Conservation (phyloP, 1,140 invertebrate species). For the Camponotus pennsylvanicus region DNA sequence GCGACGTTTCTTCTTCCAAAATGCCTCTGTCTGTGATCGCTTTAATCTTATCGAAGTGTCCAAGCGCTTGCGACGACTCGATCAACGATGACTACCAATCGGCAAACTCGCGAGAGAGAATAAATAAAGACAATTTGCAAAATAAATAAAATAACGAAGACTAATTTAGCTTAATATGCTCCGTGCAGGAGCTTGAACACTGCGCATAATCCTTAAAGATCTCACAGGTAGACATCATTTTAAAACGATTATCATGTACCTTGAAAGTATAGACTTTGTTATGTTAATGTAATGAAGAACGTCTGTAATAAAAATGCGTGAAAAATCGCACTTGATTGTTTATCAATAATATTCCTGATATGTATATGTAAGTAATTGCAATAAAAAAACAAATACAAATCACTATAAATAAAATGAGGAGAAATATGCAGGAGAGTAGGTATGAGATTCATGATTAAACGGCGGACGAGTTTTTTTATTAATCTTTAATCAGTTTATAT, state of each 20-base stretch:
- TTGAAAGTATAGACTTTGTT: slow-evolving; percentile 86
- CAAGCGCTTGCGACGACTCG: slow-evolving; percentile 75
- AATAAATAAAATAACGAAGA: slow-evolving; percentile 64
- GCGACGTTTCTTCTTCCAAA: slow-evolving; percentile 68
- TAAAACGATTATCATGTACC: slow-evolving; percentile 85
- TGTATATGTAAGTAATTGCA: neutral
- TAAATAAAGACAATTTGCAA: slow-evolving; percentile 64
- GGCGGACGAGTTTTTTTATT: slow-evolving; percentile 73
- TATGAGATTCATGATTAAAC: slow-evolving; percentile 26
- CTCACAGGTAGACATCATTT: slow-evolving; percentile 84
- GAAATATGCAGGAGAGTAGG: neutral
- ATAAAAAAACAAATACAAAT: slow-evolving; percentile 14
- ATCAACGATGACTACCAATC: slow-evolving; percentile 25
- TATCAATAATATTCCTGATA: slow-evolving; percentile 60
- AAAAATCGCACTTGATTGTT: slow-evolving; percentile 71
- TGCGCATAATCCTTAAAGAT: slow-evolving; percentile 82
- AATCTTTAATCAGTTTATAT: slow-evolving; percentile 85
- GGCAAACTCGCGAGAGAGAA: slow-evolving; percentile 39
- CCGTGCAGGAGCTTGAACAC: slow-evolving; percentile 80
- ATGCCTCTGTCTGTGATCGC: slow-evolving; percentile 82
- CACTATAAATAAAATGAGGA: neutral
- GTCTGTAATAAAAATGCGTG: slow-evolving; percentile 83
- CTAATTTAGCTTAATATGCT: slow-evolving; percentile 72
- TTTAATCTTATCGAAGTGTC: slow-evolving; percentile 81
- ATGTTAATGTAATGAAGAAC: slow-evolving; percentile 85